phyloP scores from a whole-genome alignment of 2,113 vertebrate species.

The Eleginops maclovinus region DNA sequence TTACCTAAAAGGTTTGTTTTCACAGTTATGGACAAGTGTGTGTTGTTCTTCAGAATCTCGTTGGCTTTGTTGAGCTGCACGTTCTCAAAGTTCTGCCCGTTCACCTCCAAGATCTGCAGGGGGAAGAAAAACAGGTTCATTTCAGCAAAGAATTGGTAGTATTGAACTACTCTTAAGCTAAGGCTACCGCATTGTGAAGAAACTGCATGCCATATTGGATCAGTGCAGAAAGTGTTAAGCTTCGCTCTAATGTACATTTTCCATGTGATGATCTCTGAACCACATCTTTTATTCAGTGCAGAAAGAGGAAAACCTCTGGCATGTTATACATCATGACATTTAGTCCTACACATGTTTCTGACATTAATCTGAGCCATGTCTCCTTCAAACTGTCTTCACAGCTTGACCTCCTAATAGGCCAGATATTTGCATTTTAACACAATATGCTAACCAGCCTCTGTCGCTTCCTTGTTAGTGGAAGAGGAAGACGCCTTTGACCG shows the following conservation, averaged over 20 bases:
- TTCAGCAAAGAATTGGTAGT: no score
- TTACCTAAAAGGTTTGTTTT: slow-evolving; percentile 99
- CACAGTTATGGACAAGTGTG: slow-evolving; percentile 99
- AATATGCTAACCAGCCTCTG: slow-evolving; percentile 15
- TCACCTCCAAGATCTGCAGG: slow-evolving; percentile 96
- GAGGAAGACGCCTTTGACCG: slow-evolving; percentile 49
- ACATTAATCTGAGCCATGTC: slow-evolving; percentile 1
- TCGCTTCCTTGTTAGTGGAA: slow-evolving; percentile 37
- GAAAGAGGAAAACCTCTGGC: slow-evolving; percentile 3
- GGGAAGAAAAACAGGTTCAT: slow-evolving; percentile 20
- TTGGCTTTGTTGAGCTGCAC: slow-evolving; percentile 97
- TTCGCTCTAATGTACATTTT: neutral
- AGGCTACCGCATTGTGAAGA: neutral
- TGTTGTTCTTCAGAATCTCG: slow-evolving; percentile 99
- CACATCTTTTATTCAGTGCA: neutral
- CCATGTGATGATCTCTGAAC: neutral
- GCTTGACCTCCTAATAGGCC: slow-evolving; percentile 17
- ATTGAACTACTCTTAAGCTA: neutral
- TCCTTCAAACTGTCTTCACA: slow-evolving; percentile 3
- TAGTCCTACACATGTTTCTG: slow-evolving; percentile 13
- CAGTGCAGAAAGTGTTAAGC: neutral
- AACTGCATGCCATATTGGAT: neutral
- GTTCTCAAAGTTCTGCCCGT: slow-evolving; percentile 99
- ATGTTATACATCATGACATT: slow-evolving; percentile 12
- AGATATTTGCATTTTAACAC: slow-evolving; percentile 50